phyloP scores from a whole-genome alignment of 2,113 vertebrate genomes.

The Passer domesticus region DNA sequence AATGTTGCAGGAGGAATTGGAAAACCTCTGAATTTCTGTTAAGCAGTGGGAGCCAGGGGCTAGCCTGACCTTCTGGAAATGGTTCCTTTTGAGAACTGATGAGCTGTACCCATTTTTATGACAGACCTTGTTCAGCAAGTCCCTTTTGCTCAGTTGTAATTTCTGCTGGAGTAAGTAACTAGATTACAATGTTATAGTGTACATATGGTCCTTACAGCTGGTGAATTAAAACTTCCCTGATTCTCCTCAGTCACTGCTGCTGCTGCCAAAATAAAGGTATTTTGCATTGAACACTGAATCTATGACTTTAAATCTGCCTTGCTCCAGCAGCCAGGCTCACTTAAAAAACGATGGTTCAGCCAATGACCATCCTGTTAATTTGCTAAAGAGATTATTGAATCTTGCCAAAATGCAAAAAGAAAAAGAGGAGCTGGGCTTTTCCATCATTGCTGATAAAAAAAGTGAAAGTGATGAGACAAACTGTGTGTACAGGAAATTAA shows the following conservation, averaged over 20 bases:
- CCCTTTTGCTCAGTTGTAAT: not conserved
- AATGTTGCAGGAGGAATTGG: not conserved
- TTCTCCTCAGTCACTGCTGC: not conserved
- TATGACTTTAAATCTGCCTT: not conserved
- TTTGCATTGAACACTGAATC: not conserved
- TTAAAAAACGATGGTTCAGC: not conserved
- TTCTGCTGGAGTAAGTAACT: not conserved
- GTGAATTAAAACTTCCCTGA: not conserved
- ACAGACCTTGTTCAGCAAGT: not conserved
- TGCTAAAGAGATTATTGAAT: not conserved
- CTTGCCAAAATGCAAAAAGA: conserved; percentile 8
- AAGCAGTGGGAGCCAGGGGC: not conserved
- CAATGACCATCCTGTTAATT: conserved; percentile 8
- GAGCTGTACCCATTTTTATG: not conserved
- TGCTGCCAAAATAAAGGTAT: not conserved
- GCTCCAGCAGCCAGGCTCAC: not conserved
- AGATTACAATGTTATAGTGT: not conserved
- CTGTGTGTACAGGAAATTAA: not conserved
- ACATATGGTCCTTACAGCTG: not conserved
- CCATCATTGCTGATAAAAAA: not conserved
- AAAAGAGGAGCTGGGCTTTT: not conserved
- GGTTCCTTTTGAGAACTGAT: not conserved
- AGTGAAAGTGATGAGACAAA: not conserved
- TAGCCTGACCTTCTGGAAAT: not conserved
- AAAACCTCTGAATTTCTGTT: not conserved